Evolutionary conservation across 2,888 invertebrate species (phyloP).

Genomic region (Drosophila affinis): DNA sequence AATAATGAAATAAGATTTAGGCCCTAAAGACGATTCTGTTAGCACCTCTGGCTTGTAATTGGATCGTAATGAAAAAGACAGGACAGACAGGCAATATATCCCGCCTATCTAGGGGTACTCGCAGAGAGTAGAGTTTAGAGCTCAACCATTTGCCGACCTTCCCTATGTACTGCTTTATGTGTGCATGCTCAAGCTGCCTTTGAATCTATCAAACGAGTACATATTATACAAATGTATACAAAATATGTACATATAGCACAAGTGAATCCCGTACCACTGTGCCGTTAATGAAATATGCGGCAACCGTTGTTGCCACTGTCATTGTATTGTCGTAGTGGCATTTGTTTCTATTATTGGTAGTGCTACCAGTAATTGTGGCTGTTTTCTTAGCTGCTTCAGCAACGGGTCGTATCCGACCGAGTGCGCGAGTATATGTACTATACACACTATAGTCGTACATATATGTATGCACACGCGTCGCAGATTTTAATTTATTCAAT

Average conservation of each 20-base stretch:
- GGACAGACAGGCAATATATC: no score
- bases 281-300: slow-evolving; percentile 51
- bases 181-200: not conserved
- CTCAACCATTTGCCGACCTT: no score
- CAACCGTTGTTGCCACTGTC: slow-evolving; percentile 40
- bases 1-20: no score
- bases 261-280: slow-evolving; percentile 54
- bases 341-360: slow-evolving; percentile 28
- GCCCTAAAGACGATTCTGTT: no score
- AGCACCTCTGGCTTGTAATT: not conserved
- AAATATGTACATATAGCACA: not conserved
- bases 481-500: slow-evolving; percentile 71
- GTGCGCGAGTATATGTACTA: not conserved
- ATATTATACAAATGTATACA: no score
- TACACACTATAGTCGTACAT: not conserved
- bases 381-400: slow-evolving; percentile 51
- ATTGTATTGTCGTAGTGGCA: slow-evolving; percentile 28
- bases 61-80: not conserved
- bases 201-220: not conserved
- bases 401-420: slow-evolving; percentile 4
- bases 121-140: not conserved
- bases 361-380: slow-evolving; percentile 26
- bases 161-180: not conserved
- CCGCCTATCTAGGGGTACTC: not conserved
- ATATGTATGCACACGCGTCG: slow-evolving; percentile 67